A percentile compares a stretch with the other conserved stretches of the same genome.
phyloP scores from a whole-genome alignment of 1,140 invertebrate species.

The Diorhabda carinulata region DNA sequence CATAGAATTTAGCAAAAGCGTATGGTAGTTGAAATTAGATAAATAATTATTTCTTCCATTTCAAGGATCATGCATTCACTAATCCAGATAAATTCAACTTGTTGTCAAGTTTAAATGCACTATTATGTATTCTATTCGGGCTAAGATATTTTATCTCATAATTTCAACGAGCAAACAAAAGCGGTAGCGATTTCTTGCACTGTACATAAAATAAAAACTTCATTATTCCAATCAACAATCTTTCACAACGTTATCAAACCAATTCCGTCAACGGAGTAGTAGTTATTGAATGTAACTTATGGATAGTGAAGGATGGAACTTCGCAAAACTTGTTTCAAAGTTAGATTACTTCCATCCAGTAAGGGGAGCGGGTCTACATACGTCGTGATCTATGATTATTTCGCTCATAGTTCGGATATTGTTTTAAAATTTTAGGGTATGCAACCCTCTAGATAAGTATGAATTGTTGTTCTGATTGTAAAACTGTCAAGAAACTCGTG shows the following conservation, averaged over 20 bases:
- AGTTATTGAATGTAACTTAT: constrained; percentile 7
- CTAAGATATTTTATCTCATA: no score
- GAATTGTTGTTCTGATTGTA: background rate
- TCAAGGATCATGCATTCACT: no score
- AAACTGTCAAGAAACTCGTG: background rate
- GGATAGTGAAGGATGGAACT: constrained; percentile 17
- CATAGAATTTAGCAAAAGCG: no score
- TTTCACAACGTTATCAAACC: background rate
- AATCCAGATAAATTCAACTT: no score
- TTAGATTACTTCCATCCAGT: constrained; percentile 31
- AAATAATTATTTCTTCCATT: no score
- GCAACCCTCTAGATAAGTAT: background rate
- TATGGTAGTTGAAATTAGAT: no score
- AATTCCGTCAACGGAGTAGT: background rate
- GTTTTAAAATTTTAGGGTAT: background rate
- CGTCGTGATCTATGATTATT: constrained; percentile 26
- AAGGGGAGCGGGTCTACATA: constrained; percentile 3
- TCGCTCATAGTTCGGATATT: constrained; percentile 11
- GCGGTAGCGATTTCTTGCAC: no score
- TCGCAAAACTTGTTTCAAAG: constrained; percentile 29
- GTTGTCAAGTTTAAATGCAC: no score
- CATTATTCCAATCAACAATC: no score
- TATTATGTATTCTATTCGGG: no score
- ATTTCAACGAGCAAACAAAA: no score
- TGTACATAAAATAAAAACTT: no score